A percentile compares a stretch with the other conserved stretches of the same genome.
Evolutionary conservation across 2,888 invertebrate genomes (phyloP).

Genomic region (Dryobotodes eremita): DNA sequence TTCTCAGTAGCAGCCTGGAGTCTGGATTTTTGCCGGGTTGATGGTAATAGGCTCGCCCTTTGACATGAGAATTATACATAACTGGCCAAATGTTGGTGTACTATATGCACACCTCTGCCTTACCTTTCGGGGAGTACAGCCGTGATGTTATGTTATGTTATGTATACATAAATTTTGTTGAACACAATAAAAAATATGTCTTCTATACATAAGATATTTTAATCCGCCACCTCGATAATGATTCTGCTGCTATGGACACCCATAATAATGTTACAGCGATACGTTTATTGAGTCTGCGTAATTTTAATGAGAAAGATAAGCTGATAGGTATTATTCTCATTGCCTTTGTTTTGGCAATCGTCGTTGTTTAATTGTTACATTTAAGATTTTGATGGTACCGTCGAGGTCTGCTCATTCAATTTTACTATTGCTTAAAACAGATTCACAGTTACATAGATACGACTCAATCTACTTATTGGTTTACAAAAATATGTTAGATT

Average conservation of each 20-base stretch:
- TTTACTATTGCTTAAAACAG: background rate
- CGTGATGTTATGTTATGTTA: too few relatives aligned
- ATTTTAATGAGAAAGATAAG: conserved; percentile 24
- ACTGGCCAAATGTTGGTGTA: too few relatives aligned
- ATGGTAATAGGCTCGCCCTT: too few relatives aligned
- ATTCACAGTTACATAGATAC: too few relatives aligned
- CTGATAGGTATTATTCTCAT: background rate
- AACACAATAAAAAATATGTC: background rate
- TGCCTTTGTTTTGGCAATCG: conserved; percentile 23
- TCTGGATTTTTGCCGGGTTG: too few relatives aligned
- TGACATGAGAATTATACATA: too few relatives aligned
- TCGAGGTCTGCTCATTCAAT: background rate
- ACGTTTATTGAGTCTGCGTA: too few relatives aligned
- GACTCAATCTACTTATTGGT: background rate
- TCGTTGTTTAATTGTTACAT: background rate
- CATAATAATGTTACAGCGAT: background rate
- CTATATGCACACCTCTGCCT: too few relatives aligned
- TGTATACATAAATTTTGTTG: background rate
- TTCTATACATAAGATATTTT: background rate
- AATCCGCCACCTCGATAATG: background rate
- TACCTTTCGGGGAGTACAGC: too few relatives aligned
- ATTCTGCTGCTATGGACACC: background rate
- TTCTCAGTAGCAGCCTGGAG: too few relatives aligned
- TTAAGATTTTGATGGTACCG: background rate
- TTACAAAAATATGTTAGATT: background rate